These are phyloP conservation scores for Brachionus rotundiformis DNA, from an alignment of 1,140 invertebrate genomes.

Conservation along the genomic window DNA sequence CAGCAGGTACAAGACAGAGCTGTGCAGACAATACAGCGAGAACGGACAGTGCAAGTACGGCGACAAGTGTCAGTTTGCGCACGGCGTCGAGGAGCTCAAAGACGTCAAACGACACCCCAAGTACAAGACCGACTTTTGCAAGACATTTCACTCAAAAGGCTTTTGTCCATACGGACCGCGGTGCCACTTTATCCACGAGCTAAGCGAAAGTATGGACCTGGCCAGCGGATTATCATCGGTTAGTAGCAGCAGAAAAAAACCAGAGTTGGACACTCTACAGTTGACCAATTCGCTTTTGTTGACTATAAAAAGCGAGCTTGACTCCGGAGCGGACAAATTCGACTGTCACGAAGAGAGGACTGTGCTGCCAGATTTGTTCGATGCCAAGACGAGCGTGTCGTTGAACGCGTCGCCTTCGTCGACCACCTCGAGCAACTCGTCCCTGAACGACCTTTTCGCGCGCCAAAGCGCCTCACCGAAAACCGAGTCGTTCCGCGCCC, in stretches of 20 bases:
- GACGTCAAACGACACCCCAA: slow-evolving; percentile 55
- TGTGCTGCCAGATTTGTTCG: background rate
- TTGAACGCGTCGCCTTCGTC: slow-evolving; percentile 15
- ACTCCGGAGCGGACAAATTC: background rate
- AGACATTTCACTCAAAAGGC: slow-evolving; percentile 55
- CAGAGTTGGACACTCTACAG: background rate
- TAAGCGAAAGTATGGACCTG: background rate
- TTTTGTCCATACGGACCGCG: slow-evolving; percentile 56
- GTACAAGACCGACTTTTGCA: slow-evolving; percentile 56
- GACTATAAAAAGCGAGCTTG: slow-evolving; percentile 4
- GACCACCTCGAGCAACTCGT: slow-evolving; percentile 5
- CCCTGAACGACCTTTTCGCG: background rate
- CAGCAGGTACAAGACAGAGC: slow-evolving; percentile 56
- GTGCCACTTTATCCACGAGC: slow-evolving; percentile 55
- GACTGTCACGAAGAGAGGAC: slow-evolving; percentile 24
- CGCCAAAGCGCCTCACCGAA: background rate
- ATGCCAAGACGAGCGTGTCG: background rate
- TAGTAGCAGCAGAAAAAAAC: background rate
- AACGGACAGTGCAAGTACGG: slow-evolving; percentile 56
- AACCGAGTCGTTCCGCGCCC: background rate
- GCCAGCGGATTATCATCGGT: background rate
- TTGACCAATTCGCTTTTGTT: background rate
- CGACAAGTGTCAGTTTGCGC: slow-evolving; percentile 56
- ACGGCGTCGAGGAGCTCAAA: slow-evolving; percentile 55
- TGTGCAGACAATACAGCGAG: slow-evolving; percentile 55